Percentiles rank a stretch among this genome's conserved stretches.
These are phyloP conservation scores for Erinaceus europaeus DNA, from an alignment of 2,113 vertebrate genomes.

Conservation along the genomic window DNA sequence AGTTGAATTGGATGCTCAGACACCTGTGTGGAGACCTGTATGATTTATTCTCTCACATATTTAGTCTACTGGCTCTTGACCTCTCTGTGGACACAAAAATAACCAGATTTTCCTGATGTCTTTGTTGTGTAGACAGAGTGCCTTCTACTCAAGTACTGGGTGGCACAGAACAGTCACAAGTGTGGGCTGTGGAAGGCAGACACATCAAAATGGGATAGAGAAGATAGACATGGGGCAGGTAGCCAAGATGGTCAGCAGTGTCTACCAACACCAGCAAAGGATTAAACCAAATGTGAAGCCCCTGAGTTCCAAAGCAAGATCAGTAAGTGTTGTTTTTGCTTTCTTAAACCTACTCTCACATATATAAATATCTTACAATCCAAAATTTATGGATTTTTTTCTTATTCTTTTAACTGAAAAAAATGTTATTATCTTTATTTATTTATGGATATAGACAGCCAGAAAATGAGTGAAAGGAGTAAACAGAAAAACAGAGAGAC, in stretches of 20 bases:
- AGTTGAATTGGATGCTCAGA: neutral
- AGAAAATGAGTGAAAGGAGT: too few relatives aligned
- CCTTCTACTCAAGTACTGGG: neutral
- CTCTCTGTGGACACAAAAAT: neutral
- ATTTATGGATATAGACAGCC: too few relatives aligned
- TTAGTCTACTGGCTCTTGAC: neutral
- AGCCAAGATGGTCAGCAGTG: rapidly evolving
- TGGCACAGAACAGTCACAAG: neutral
- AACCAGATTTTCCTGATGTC: neutral
- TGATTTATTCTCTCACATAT: neutral
- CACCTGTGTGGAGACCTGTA: rapidly evolving
- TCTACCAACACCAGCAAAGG: neutral
- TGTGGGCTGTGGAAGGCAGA: neutral
- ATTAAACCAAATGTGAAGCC: neutral
- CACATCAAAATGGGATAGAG: neutral
- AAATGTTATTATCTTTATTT: too few relatives aligned
- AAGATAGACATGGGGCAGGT: neutral
- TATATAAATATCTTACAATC: neutral
- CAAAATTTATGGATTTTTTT: neutral
- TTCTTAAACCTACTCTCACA: neutral
- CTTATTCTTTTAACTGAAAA: neutral
- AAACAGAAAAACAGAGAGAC: too few relatives aligned
- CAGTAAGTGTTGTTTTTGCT: neutral
- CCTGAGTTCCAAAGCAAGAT: neutral
- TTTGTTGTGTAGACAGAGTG: neutral